Evolutionary conservation across 2,797 vertebrate genomes (phyloP).

Genomic region (Eurystomus glaucurus): DNA sequence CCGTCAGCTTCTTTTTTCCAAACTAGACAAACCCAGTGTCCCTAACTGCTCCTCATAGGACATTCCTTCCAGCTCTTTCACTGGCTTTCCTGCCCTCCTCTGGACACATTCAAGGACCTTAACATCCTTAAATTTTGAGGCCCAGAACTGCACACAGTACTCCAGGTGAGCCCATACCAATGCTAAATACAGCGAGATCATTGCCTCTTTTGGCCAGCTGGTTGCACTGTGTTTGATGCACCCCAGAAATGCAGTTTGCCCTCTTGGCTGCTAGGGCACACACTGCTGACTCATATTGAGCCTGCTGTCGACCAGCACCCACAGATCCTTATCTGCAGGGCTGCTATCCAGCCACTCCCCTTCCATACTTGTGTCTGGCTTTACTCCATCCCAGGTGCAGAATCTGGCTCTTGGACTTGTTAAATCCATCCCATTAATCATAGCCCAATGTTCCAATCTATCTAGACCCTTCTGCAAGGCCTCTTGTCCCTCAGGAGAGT

Average conservation of each 20-base stretch:
- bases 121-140: background rate
- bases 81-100: background rate
- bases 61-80: background rate
- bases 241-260: background rate
- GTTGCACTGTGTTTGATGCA: background rate
- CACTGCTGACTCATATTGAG: background rate
- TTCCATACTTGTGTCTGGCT: fast-evolving
- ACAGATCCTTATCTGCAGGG: background rate
- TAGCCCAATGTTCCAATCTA: background rate
- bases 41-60: background rate
- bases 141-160: background rate
- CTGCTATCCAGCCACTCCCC: background rate
- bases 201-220: background rate
- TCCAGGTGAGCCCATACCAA: background rate
- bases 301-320: background rate
- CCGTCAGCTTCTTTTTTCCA: background rate
- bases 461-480: background rate
- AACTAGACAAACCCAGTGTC: background rate
- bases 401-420: background rate
- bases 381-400: background rate
- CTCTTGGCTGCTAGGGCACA: background rate
- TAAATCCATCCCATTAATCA: background rate
- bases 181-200: background rate
- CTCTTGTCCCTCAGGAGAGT: background rate
- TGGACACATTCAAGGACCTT: background rate